These are phyloP conservation scores for Oryzias woworae DNA, from an alignment of 2,113 vertebrate species.

Conservation along the genomic window DNA sequence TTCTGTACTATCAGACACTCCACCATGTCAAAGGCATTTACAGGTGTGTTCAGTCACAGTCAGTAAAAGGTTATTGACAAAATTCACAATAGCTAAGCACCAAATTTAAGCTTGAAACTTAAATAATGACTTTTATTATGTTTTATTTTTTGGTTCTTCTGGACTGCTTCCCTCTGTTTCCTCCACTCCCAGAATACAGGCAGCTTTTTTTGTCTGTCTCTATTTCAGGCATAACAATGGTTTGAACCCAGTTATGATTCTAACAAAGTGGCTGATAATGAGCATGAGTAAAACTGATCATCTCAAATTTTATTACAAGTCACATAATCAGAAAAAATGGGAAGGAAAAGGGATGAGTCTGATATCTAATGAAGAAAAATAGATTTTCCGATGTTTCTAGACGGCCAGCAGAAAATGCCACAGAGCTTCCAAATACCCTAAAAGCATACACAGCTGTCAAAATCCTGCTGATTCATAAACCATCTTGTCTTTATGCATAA, in stretches of 20 bases:
- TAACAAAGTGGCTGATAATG: not conserved
- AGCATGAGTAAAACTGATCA: conserved; percentile 2
- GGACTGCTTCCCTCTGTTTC: conserved; percentile 7
- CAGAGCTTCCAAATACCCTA: conserved; percentile 27
- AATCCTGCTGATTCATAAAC: not conserved
- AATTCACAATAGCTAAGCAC: conserved; percentile 8
- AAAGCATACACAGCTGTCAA: not conserved
- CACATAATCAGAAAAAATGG: conserved; percentile 7
- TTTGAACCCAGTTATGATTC: not conserved
- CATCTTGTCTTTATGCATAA: not conserved
- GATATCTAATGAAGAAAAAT: conserved; percentile 43
- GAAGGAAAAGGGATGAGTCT: not conserved
- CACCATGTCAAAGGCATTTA: not conserved
- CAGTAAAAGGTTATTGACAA: conserved; percentile 19
- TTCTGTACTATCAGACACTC: not conserved
- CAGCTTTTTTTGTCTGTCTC: not conserved
- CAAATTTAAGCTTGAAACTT: conserved; percentile 21
- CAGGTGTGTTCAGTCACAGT: not conserved
- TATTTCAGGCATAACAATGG: not conserved
- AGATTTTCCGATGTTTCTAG: conserved; percentile 20
- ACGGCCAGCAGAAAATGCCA: conserved; percentile 22
- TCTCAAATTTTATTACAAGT: conserved; percentile 10
- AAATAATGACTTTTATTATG: conserved; percentile 10
- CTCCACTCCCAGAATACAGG: not conserved
- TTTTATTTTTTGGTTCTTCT: not conserved